These are phyloP conservation scores for Myotis lucifugus DNA, from an alignment of 2,113 vertebrate species.

Conservation along the genomic window DNA sequence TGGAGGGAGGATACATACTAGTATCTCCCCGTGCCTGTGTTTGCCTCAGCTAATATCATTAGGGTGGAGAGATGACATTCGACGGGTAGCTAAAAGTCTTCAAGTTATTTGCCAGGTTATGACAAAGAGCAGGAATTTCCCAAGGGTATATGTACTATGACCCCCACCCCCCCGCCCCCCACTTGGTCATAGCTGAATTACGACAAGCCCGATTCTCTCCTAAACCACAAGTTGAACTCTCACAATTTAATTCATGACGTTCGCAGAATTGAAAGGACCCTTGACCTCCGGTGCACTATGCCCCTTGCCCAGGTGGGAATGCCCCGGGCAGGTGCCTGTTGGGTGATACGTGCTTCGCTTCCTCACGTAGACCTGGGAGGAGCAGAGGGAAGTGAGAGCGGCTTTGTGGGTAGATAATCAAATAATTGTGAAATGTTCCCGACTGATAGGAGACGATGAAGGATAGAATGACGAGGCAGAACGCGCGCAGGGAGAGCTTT, in stretches of 20 bases:
- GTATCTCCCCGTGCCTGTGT: neutral
- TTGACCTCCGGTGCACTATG: constrained; percentile 54
- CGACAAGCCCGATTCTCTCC: constrained; percentile 58
- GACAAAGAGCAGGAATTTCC: constrained; percentile 65
- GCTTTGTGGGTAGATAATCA: constrained; percentile 62
- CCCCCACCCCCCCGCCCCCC: neutral
- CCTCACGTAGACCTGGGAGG: constrained; percentile 66
- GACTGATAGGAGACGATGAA: constrained; percentile 39
- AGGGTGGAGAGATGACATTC: neutral
- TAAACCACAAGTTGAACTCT: constrained; percentile 46
- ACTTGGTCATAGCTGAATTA: constrained; percentile 30
- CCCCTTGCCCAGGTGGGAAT: constrained; percentile 20
- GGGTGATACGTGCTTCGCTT: neutral
- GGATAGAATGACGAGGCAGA: neutral
- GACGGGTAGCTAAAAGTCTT: neutral
- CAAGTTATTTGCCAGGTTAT: neutral
- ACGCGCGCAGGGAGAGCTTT: neutral
- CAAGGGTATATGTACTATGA: constrained; percentile 58
- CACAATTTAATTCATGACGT: constrained; percentile 32
- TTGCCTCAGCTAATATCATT: neutral
- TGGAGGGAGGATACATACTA: neutral
- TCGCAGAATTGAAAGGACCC: constrained; percentile 42
- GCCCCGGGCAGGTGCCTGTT: constrained; percentile 41
- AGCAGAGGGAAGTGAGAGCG: constrained; percentile 30
- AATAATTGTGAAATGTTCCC: constrained; percentile 68